phyloP scores from a whole-genome alignment of 2,888 invertebrate genomes.

The Amorpha juglandis region DNA sequence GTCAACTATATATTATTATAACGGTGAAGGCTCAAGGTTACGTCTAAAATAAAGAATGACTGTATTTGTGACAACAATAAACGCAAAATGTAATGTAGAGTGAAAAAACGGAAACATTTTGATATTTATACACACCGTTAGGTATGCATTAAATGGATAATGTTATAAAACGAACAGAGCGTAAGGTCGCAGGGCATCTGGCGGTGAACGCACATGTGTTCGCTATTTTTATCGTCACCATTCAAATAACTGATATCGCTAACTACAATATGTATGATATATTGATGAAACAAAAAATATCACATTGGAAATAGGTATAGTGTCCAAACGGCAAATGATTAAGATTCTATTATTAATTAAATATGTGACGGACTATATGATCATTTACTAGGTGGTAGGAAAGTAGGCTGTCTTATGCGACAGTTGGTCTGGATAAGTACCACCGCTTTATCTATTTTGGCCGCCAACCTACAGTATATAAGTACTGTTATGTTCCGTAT shows the following conservation, averaged over 20 bases:
- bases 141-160: constrained; percentile 52
- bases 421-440: too few relatives aligned
- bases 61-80: constrained; percentile 54
- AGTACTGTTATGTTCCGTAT: too few relatives aligned
- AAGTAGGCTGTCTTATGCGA: too few relatives aligned
- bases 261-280: constrained; percentile 47
- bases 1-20: too few relatives aligned
- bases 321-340: too few relatives aligned
- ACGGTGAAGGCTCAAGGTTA: too few relatives aligned
- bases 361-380: too few relatives aligned
- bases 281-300: constrained; percentile 42
- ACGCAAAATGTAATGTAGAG: constrained; percentile 54
- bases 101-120: constrained; percentile 55
- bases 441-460: too few relatives aligned
- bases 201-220: constrained; percentile 69
- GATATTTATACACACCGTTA: constrained; percentile 58
- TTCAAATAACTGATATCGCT: constrained; percentile 70
- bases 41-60: too few relatives aligned
- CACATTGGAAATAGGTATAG: background rate
- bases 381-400: too few relatives aligned
- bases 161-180: constrained; percentile 59
- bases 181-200: constrained; percentile 83
- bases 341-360: too few relatives aligned
- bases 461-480: too few relatives aligned
- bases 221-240: constrained; percentile 76